Percentiles rank a stretch among this genome's conserved stretches.
phyloP scores from a whole-genome alignment of 2,113 vertebrate genomes.

The Glareola pratincola region DNA sequence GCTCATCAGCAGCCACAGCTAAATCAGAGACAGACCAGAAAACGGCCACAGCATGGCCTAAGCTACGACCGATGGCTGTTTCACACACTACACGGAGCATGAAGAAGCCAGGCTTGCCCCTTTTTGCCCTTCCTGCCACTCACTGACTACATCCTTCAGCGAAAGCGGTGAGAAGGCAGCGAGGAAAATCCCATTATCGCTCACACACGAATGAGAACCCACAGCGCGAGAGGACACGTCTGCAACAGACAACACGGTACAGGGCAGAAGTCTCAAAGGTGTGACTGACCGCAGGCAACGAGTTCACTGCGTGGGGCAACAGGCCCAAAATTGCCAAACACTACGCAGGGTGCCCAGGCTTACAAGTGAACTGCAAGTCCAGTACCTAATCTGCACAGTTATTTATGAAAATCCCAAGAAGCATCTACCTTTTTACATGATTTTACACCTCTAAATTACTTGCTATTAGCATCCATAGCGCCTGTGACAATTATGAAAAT shows the following conservation, averaged over 20 bases:
- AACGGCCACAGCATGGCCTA: neutral
- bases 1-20: neutral
- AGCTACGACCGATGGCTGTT: rapidly evolving
- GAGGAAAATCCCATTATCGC: neutral
- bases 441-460: neutral
- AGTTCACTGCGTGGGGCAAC: neutral
- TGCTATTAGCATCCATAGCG: neutral
- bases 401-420: neutral
- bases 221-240: rapidly evolving
- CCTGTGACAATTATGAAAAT: neutral
- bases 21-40: neutral
- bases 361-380: neutral
- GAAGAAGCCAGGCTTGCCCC: neutral
- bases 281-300: neutral
- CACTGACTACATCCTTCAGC: too few relatives aligned
- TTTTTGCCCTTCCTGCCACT: neutral
- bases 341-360: rapidly evolving
- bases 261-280: too few relatives aligned
- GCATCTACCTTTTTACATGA: neutral
- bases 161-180: rapidly evolving
- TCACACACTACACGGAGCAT: too few relatives aligned
- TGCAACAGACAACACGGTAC: neutral
- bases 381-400: neutral
- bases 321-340: neutral
- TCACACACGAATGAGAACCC: neutral